Conservation (phyloP, 2,113 vertebrate genomes). For the Syrmaticus mikado region DNA sequence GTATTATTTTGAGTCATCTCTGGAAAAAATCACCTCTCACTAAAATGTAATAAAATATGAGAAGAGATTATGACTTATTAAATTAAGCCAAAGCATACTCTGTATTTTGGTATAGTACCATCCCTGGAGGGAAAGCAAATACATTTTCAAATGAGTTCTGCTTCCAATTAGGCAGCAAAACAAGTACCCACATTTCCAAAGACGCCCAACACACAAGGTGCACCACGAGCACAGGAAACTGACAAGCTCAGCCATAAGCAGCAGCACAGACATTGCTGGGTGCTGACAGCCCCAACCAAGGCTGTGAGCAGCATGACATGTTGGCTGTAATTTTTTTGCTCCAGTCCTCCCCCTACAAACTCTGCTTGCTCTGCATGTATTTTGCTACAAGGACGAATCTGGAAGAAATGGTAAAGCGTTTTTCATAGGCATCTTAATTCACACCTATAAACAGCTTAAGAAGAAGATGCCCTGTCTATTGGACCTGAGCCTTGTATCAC, state of each 20-base stretch:
- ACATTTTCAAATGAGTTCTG: constrained; percentile 61
- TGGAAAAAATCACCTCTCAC: constrained; percentile 71
- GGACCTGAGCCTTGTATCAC: constrained; percentile 12
- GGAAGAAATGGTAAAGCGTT: constrained; percentile 26
- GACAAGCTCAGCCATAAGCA: background rate
- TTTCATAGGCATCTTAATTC: constrained; percentile 44
- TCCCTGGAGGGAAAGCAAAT: constrained; percentile 64
- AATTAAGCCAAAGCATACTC: constrained; percentile 71
- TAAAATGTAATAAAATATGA: constrained; percentile 66
- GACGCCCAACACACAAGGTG: constrained; percentile 40
- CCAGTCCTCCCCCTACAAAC: background rate
- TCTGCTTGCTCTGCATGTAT: constrained; percentile 49
- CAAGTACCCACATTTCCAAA: constrained; percentile 61
- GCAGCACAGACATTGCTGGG: constrained; percentile 25
- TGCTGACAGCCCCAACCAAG: constrained; percentile 1
- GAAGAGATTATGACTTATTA: constrained; percentile 74
- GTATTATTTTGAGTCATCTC: constrained; percentile 72
- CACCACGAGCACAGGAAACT: background rate
- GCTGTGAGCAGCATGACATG: background rate
- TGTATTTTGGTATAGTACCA: constrained; percentile 48
- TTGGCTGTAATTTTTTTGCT: constrained; percentile 8
- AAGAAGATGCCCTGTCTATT: constrained; percentile 26
- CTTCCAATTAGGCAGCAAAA: constrained; percentile 69
- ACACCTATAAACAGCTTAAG: constrained; percentile 45
- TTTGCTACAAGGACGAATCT: constrained; percentile 35